phyloP scores from a whole-genome alignment of 1,140 invertebrate genomes.

The Bombus balteatus region DNA sequence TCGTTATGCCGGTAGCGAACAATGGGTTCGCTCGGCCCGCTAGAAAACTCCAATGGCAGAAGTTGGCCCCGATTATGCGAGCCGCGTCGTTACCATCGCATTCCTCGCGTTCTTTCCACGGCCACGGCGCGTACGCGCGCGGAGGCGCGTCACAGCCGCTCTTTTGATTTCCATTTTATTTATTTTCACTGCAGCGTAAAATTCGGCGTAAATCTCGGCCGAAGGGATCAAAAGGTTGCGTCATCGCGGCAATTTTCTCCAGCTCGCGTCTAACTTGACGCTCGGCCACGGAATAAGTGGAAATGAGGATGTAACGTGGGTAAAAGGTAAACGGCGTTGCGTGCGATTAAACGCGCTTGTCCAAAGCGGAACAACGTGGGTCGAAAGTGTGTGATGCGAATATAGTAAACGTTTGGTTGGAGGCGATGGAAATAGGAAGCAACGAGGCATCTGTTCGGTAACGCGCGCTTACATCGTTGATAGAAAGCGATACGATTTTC shows the following conservation, averaged over 20 bases:
- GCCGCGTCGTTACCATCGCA: neutral
- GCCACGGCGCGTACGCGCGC: neutral
- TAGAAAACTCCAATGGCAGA: constrained; percentile 20
- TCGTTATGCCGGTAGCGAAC: constrained; percentile 17
- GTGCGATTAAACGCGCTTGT: no score
- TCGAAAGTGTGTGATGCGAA: no score
- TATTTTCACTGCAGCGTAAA: neutral
- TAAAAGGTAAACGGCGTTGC: no score
- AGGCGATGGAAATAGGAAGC: no score
- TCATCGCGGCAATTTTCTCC: neutral
- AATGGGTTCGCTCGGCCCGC: neutral
- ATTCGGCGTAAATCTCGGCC: neutral
- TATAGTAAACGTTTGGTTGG: no score
- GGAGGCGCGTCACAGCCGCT: no score
- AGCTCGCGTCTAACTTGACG: neutral
- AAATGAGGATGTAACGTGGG: no score
- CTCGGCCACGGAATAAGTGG: neutral
- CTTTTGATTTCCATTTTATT: no score
- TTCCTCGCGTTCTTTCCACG: constrained; percentile 23
- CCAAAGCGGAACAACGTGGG: no score
- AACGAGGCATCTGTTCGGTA: no score
- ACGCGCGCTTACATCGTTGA: no score
- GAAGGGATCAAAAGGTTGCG: neutral
- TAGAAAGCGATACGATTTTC: no score
- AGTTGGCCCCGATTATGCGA: constrained; percentile 30